Base-by-base conservation (phyloP, 2,113 vertebrate species). In the Rhineura floridana region DNA sequence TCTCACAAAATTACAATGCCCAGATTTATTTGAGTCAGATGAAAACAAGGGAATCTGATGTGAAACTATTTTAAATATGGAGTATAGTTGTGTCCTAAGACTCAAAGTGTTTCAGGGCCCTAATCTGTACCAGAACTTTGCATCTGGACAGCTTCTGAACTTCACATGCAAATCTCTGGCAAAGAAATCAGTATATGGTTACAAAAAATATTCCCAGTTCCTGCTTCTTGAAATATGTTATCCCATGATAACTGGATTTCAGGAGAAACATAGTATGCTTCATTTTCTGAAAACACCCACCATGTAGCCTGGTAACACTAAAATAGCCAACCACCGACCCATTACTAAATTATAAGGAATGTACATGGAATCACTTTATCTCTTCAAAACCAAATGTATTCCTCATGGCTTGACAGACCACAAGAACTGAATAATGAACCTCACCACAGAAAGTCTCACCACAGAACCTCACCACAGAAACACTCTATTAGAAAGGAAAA, bases 131-230 rank as follows among this genome's bases (percentile, higher is more conserved):
- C 33, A 79, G 69, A 91, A 76, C 3, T 81, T 81, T 70, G 21
- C 9, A 3, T 23, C 28, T 88, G 23, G 83, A 33, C 39, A 59
- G 50, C 90, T 87, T 88, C 77, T 92, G 39, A 89, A 62, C 23
- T 72, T 77, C 84, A 85, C 80, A 92, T 93, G 92, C 81, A 95
- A 92, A 81, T 93, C 90, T 76, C 78, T 87, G 83, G 75, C 85
- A 88, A 52, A 90, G 82, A 78, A 91, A 90, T 70, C 63, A 90
- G 33, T 28, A 25, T 21, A 28, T 81, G 90, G 85, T 81, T 92
- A 77, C 30, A 3, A 87, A 90, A 85, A 59, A 88, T 52, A 85
- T 42, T 48, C 48, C 75, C 85, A 90, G 36, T 95, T 95, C 81
- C 87, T 90, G 63, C 13, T 59, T 65, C 39, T 55, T 85, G 42